A percentile compares a stretch with the other conserved stretches of the same genome.
phyloP scores from a whole-genome alignment of 2,888 invertebrate species.

The Dolichopus griseipennis region DNA sequence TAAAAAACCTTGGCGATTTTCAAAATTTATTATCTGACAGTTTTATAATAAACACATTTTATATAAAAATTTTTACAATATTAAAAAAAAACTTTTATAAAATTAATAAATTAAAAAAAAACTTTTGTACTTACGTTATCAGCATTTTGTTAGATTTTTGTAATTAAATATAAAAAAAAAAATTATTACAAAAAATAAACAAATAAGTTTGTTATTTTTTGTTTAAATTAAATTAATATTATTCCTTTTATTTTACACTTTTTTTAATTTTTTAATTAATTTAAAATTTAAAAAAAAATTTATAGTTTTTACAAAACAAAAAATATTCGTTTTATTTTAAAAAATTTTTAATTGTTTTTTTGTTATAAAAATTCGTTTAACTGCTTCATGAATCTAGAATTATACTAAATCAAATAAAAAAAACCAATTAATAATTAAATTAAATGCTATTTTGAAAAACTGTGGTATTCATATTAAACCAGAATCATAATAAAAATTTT shows the following conservation, averaged over 20 bases:
- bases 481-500: too few relatives aligned
- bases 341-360: too few relatives aligned
- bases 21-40: too few relatives aligned
- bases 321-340: too few relatives aligned
- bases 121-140: constrained; percentile 8
- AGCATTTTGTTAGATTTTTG: constrained; percentile 8
- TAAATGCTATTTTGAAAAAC: too few relatives aligned
- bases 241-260: neutral
- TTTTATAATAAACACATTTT: too few relatives aligned
- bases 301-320: too few relatives aligned
- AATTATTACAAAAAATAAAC: neutral
- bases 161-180: neutral
- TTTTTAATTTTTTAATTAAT: neutral
- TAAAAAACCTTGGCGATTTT: too few relatives aligned
- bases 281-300: neutral
- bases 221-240: neutral
- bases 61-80: too few relatives aligned
- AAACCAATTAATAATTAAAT: too few relatives aligned
- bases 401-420: neutral
- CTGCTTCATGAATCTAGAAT: neutral
- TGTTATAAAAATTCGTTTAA: neutral
- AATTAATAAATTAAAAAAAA: neutral
- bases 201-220: neutral
- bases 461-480: too few relatives aligned
- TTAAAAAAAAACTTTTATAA: too few relatives aligned